phyloP scores from a whole-genome alignment of 2,797 vertebrate genomes.

The Danio aesculapii region DNA sequence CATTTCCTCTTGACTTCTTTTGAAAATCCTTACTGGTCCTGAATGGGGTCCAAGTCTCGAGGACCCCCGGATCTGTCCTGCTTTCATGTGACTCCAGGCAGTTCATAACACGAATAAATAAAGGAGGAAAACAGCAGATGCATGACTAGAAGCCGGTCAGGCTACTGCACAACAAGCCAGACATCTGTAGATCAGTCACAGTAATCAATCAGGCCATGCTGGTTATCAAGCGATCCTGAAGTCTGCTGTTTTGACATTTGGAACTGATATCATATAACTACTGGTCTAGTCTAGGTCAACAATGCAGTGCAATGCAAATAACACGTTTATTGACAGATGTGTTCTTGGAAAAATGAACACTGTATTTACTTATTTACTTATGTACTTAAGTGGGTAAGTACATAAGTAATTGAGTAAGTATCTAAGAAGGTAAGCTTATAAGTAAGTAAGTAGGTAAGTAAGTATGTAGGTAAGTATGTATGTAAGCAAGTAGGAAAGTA shows the following conservation, averaged over 20 bases:
- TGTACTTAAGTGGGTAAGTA: too few species aligned
- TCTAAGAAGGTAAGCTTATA: too few species aligned
- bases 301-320: neutral
- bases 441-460: too few species aligned
- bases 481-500: too few species aligned
- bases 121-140: constrained; percentile 23
- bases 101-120: constrained; percentile 34
- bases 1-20: constrained; percentile 40
- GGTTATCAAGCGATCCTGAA: neutral
- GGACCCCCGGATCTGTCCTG: constrained; percentile 16
- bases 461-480: too few species aligned
- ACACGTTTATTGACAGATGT: too few species aligned
- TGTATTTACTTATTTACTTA: too few species aligned
- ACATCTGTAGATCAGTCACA: neutral
- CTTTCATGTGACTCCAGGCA: constrained; percentile 48
- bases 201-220: neutral
- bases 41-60: constrained; percentile 42
- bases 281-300: neutral
- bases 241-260: neutral
- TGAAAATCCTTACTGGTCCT: constrained; percentile 43
- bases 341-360: too few species aligned
- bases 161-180: neutral
- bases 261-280: neutral
- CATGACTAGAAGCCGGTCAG: constrained; percentile 26
- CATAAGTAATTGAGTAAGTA: too few species aligned